Base-by-base conservation (phyloP, 1,140 invertebrate genomes). In the Matsumurasca onukii region DNA sequence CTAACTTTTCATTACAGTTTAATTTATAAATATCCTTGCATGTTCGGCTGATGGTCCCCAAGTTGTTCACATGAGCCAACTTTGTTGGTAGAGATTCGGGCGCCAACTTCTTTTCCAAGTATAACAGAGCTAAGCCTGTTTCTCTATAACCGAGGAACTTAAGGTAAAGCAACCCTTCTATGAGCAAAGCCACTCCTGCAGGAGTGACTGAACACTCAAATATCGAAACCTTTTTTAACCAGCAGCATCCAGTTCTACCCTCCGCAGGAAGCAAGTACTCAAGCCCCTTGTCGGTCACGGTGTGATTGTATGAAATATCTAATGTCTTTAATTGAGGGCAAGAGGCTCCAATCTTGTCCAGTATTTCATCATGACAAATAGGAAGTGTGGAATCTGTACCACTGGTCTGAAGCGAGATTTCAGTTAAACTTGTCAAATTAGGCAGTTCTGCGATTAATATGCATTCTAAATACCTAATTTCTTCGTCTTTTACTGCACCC, bases 61-160 rank as follows among this genome's bases (percentile, higher is more conserved):
- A 45, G 22, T 65, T 65, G 27, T 65, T 65, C 24, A 65, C 31
- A 24, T 65, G 62, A 24, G 31, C 62, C 1, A 65, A 39, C 25
- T 65, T 27, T 5, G 27, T 15, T 45, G 27, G 45, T 20, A 31
- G 17, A 31, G 22, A 24, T 48, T 34, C 31, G 13, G 9, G 45
- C n/a, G 15, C 12, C 13, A 48, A 5, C n/a, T 65, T 45, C 31
- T 45, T 48, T 30, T 9, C 22, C 17, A 65, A 39, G 20, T 48
- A 15, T 27, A 45, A 45, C 1, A 65, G 22, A 13, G 62, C n/a
- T n/a, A 2, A 1, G 22, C 62, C 31, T 30, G 27, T 65, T 65
- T 65, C 62, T 48, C 39, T 65, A 65, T 48, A 65, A 1, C 62
- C 62, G 12, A 65, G 62, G 27, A 45, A 45, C 48, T 65, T 65